phyloP scores from a whole-genome alignment of 2,888 invertebrate genomes.

The Aphelenchoides bicaudatus region DNA sequence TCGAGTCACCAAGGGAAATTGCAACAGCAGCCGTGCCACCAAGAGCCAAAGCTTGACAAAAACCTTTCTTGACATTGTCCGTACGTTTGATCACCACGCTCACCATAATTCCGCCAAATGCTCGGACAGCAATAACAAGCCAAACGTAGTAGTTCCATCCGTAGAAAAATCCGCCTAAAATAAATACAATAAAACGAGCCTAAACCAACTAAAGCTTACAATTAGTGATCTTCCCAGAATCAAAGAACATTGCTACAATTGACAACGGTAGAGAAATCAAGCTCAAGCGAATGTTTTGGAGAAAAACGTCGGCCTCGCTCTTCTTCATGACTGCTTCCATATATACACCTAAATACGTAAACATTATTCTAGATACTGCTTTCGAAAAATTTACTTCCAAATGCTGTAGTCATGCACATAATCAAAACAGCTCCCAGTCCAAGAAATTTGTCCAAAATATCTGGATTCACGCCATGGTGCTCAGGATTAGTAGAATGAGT shows the following conservation, averaged over 20 bases:
- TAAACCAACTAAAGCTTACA: no score
- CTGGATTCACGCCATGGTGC: no score
- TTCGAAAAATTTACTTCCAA: conserved; percentile 53
- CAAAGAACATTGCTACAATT: no score
- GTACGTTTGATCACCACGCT: conserved; percentile 51
- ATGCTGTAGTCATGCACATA: conserved; percentile 56
- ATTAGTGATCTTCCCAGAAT: no score
- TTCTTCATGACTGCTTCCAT: conserved; percentile 54
- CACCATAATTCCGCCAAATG: conserved; percentile 50
- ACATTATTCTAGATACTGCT: no score
- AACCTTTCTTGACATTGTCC: conserved; percentile 54
- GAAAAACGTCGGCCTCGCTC: conserved; percentile 48
- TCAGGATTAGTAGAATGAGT: no score
- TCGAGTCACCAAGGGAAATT: conserved; percentile 31
- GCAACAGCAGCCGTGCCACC: conserved; percentile 36
- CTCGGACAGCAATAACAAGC: conserved; percentile 42
- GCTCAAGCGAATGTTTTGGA: conserved; percentile 52
- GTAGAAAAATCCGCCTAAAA: conserved; percentile 43
- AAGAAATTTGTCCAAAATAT: conserved; percentile 36
- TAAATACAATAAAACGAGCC: no score
- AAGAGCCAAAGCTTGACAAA: conserved; percentile 52
- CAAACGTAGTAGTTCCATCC: conserved; percentile 52
- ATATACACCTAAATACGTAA: conserved; percentile 50
- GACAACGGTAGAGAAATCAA: no score
- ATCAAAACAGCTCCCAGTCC: conserved; percentile 45